These are phyloP conservation scores for Cossypha dichroa DNA, from an alignment of 2,797 vertebrate genomes.

Conservation along the genomic window DNA sequence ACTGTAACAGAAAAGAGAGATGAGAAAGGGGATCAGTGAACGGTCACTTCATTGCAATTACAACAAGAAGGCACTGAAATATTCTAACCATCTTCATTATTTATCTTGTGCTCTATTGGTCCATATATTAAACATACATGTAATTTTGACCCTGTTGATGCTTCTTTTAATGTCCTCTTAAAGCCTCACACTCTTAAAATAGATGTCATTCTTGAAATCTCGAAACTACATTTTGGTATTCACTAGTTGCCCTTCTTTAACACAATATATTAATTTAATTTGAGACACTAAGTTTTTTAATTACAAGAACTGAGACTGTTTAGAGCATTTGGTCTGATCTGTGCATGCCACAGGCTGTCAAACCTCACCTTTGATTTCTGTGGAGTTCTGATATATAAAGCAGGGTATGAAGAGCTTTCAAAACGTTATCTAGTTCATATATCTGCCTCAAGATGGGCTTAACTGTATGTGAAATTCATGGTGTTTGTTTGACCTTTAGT, in stretches of 20 bases:
- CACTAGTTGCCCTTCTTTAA: not conserved
- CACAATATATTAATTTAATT: not conserved
- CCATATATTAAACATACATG: not conserved
- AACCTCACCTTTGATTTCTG: not conserved
- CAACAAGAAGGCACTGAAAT: not conserved
- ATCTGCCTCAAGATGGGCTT: not conserved
- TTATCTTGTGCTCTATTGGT: not conserved
- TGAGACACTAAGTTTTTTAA: not conserved
- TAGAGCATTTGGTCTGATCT: not conserved
- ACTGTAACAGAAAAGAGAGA: not conserved
- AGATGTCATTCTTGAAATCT: not conserved
- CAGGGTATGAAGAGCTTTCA: not conserved
- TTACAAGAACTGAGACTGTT: not conserved
- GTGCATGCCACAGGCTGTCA: not conserved
- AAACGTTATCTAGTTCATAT: not conserved
- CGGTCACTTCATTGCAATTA: not conserved
- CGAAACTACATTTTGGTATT: not conserved
- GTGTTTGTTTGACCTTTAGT: not conserved
- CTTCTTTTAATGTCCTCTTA: not conserved
- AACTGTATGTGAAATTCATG: not conserved
- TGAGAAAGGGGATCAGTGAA: not conserved
- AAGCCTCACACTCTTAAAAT: not conserved
- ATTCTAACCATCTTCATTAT: not conserved
- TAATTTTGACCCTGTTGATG: not conserved
- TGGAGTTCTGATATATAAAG: not conserved